Base-by-base conservation (phyloP, 2,888 invertebrate species). In the Andricus quercusramuli region DNA sequence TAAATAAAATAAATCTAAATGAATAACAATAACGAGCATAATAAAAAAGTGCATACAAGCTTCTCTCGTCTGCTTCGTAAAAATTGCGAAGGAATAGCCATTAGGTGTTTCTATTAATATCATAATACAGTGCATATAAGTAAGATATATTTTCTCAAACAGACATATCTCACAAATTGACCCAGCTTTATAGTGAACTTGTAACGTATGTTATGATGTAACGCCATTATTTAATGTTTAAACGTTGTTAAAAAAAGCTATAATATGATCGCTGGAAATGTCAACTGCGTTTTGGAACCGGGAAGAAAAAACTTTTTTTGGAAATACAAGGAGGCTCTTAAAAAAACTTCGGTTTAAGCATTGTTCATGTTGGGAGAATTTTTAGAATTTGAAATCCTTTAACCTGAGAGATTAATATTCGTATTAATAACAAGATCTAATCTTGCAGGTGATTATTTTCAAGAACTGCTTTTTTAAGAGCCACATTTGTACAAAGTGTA, bases 81-180 rank as follows among this genome's bases (percentile, higher is more conserved):
- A 79, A 78, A 77, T 80, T 80, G 78, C 80, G 83, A 70, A 80
- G 80, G 82, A 85, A 81, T 82, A 85, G 80, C 82, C 76, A 83
- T 66, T 85, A 84, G 82, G 67, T 86, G 84, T 86, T 84, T 86
- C 84, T 85, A 84, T 83, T 83, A 83, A 83, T 84, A 84, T 84
- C 77, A 79, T 82, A 82, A 82, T 82, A 77, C 78, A 82, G 51
- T 76, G 79, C 77, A 80, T 79, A 82, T 80, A 85, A 85, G 83
- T 88, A 88, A 88, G 87, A 88, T 89, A 89, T 88, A 90, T 89
- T 90, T 89, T 90, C 89, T 89, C 89, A 89, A 88, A 89, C 86
- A 89, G 85, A 91, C 91, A 91, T 91, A 91, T 91, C 91, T 89
- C 88, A 88, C 86, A 85, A 85, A 89, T 88, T 89, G 85, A 87